Evolutionary conservation across 2,797 vertebrate genomes (phyloP).

Genomic region (Emys orbicularis): DNA sequence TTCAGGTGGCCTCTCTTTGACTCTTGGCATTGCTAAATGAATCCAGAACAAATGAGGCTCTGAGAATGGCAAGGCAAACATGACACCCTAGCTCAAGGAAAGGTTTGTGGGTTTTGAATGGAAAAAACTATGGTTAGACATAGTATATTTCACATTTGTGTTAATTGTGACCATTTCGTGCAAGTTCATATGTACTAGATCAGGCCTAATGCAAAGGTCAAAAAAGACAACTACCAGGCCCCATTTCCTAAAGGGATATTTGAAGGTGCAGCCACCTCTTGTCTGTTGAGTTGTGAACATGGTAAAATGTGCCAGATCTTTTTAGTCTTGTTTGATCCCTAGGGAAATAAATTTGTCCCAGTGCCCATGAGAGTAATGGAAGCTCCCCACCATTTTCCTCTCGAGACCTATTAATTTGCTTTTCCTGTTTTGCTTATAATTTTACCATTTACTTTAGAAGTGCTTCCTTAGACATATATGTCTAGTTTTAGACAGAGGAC

Average conservation of each 20-base stretch:
- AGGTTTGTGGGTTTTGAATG: conserved; percentile 55
- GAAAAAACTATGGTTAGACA: conserved; percentile 5
- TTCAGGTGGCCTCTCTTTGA: conserved; percentile 53
- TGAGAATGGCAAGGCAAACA: conserved; percentile 60
- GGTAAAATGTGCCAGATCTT: not conserved
- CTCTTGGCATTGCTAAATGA: conserved; percentile 42
- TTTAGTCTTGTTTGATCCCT: not conserved
- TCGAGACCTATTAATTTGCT: accelerated
- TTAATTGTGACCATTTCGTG: conserved; percentile 61
- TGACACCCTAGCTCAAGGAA: conserved; percentile 64
- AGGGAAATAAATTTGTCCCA: not conserved
- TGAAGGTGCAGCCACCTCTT: conserved; percentile 25
- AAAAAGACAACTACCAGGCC: not conserved
- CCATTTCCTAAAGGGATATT: conserved; percentile 26
- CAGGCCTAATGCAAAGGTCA: conserved; percentile 28
- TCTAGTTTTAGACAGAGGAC: accelerated
- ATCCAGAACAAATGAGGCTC: conserved; percentile 66
- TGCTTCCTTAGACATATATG: not conserved
- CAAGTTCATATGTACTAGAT: not conserved
- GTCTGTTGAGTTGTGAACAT: not conserved
- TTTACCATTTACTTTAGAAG: not conserved
- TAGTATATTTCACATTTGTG: conserved; percentile 65
- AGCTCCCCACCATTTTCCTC: not conserved
- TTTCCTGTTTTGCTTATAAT: not conserved
- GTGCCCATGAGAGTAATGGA: not conserved